Conservation (phyloP, 64 coral and sea anemone genomes). For the Dendrophyllia cribrosa region DNA sequence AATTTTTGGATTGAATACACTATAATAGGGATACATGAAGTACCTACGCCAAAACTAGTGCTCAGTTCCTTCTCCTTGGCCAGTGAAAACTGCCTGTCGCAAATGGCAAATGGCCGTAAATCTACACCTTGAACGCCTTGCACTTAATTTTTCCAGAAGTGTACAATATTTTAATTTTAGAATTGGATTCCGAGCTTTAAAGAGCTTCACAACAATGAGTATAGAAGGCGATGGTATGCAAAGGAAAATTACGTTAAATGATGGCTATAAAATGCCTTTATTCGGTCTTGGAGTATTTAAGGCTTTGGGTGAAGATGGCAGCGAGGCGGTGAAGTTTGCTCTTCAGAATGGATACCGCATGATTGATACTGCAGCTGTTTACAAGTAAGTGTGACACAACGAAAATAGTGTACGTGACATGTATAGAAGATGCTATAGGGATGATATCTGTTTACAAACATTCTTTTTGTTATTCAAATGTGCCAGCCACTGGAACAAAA, state of each 20-base stretch:
- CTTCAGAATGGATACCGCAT: slow-evolving; percentile 71
- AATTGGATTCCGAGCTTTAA: background rate
- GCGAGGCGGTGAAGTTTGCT: slow-evolving; percentile 28
- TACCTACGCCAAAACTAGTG: no score
- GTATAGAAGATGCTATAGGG: background rate
- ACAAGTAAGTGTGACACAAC: slow-evolving; percentile 24
- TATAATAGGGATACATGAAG: no score
- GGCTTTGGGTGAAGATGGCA: background rate
- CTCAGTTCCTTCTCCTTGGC: no score
- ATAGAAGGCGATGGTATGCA: slow-evolving; percentile 24
- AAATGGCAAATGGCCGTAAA: no score
- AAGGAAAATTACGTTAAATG: slow-evolving; percentile 37
- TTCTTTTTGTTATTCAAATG: no score
- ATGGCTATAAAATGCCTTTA: slow-evolving; percentile 61
- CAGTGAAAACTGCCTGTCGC: background rate
- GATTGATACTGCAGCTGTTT: slow-evolving; percentile 59
- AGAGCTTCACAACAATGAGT: background rate
- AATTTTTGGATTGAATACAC: no score
- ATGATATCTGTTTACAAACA: no score
- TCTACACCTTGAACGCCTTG: background rate
- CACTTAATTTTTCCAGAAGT: no score
- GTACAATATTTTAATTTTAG: background rate
- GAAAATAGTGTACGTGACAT: background rate
- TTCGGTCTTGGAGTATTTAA: slow-evolving; percentile 67
- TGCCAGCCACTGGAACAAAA: no score